These are phyloP conservation scores for Hemithea aestivaria DNA, from an alignment of 2,888 invertebrate genomes.

Conservation along the genomic window DNA sequence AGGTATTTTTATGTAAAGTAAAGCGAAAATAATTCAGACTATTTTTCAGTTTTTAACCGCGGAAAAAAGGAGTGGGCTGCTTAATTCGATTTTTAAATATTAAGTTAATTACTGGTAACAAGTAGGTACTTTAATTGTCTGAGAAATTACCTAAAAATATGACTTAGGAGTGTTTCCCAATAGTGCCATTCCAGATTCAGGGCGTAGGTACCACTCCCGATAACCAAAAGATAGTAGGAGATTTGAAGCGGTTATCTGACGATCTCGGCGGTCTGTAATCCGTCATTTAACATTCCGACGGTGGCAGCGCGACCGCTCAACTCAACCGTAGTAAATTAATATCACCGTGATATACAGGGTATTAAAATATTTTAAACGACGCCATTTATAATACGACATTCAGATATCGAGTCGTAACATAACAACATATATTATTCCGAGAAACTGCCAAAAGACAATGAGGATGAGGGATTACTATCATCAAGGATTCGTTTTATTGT, in stretches of 20 bases:
- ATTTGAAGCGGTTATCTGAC: constrained; percentile 62
- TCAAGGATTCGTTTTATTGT: constrained; percentile 72
- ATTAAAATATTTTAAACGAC: constrained; percentile 79
- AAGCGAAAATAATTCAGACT: too few species aligned
- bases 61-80: too few species aligned
- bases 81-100: too few species aligned
- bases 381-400: constrained; percentile 77
- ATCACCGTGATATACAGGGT: constrained; percentile 74
- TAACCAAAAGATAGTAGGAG: constrained; percentile 47
- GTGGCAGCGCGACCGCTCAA: constrained; percentile 69
- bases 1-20: too few species aligned
- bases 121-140: too few species aligned
- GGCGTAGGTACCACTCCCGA: constrained; percentile 6
- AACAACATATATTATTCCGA: constrained; percentile 74
- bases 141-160: too few species aligned
- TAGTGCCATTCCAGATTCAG: too few species aligned
- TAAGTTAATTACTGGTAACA: too few species aligned
- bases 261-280: constrained; percentile 72
- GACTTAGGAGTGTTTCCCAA: too few species aligned
- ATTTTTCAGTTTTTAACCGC: too few species aligned
- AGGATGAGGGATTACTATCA: constrained; percentile 77
- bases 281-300: constrained; percentile 76
- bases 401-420: constrained; percentile 72
- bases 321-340: constrained; percentile 77
- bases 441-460: constrained; percentile 79